phyloP scores from a whole-genome alignment of 2,888 invertebrate species.

The Chydorus sphaericus region DNA sequence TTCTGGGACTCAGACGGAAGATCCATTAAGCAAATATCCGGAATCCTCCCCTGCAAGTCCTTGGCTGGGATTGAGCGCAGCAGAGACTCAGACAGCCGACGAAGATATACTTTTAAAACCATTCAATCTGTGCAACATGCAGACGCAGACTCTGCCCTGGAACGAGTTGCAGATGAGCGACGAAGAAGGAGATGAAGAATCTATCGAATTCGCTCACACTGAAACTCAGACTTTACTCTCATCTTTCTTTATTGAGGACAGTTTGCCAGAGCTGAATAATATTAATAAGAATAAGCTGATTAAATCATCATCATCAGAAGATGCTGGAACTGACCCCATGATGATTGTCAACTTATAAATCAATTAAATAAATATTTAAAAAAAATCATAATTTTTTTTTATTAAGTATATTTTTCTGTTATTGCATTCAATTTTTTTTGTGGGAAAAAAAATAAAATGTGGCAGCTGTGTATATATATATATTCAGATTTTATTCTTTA shows the following conservation, averaged over 20 bases:
- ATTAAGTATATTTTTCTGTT: too few species aligned
- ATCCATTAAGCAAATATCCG: too few species aligned
- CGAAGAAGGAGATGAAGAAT: neutral
- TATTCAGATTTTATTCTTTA: too few species aligned
- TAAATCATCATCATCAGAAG: neutral
- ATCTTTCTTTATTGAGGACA: neutral
- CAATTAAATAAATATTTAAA: too few species aligned
- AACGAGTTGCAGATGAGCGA: conserved; percentile 3
- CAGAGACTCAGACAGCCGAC: conserved; percentile 7
- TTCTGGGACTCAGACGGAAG: neutral
- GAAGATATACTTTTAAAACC: conserved; percentile 5
- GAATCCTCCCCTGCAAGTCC: neutral
- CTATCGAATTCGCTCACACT: neutral
- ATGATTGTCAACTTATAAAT: neutral
- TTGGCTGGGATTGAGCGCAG: conserved; percentile 2
- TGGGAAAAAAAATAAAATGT: too few species aligned
- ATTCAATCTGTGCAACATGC: conserved; percentile 7
- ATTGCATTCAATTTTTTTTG: too few species aligned
- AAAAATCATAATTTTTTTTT: too few species aligned
- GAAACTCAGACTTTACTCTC: neutral
- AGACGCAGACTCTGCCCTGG: conserved; percentile 9
- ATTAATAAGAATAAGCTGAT: neutral
- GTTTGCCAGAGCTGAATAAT: neutral
- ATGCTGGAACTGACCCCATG: conserved; percentile 2
- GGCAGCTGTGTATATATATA: too few species aligned